Evolutionary conservation across 2,113 vertebrate genomes (phyloP).

Genomic region (Anarrhichthys ocellatus): DNA sequence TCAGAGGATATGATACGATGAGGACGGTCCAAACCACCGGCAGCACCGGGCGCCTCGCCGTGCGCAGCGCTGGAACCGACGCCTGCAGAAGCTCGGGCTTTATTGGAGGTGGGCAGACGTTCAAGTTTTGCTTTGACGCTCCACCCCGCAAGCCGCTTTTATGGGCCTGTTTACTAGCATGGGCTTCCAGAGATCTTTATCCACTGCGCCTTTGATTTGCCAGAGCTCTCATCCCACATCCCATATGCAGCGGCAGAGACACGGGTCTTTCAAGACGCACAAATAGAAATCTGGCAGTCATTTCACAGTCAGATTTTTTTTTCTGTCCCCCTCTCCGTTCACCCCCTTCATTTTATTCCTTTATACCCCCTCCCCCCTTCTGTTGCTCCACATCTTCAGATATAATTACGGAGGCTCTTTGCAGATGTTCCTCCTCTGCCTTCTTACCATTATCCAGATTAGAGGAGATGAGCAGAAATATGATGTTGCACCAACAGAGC

Average conservation of each 20-base stretch:
- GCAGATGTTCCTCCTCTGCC: constrained; percentile 75
- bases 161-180: constrained; percentile 84
- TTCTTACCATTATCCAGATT: constrained; percentile 55
- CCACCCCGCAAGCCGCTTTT: constrained; percentile 81
- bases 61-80: constrained; percentile 58
- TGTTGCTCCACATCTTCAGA: constrained; percentile 74
- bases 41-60: constrained; percentile 33
- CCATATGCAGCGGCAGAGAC: constrained; percentile 81
- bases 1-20: constrained; percentile 59
- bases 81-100: constrained; percentile 77
- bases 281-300: constrained; percentile 84
- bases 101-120: constrained; percentile 79
- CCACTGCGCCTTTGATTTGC: constrained; percentile 82
- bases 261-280: constrained; percentile 78
- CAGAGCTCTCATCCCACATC: constrained; percentile 84
- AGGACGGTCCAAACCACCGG: constrained; percentile 62
- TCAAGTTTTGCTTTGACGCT: constrained; percentile 81
- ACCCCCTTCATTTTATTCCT: constrained; percentile 69
- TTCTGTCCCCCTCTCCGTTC: constrained; percentile 35
- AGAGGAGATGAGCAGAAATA: constrained; percentile 58
- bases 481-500: constrained; percentile 44
- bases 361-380: constrained; percentile 44
- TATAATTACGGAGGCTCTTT: constrained; percentile 78
- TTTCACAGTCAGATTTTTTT: constrained; percentile 79
- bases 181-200: constrained; percentile 85